Base-by-base conservation (phyloP, 2,113 vertebrate species). In the Todiramphus chloris region DNA sequence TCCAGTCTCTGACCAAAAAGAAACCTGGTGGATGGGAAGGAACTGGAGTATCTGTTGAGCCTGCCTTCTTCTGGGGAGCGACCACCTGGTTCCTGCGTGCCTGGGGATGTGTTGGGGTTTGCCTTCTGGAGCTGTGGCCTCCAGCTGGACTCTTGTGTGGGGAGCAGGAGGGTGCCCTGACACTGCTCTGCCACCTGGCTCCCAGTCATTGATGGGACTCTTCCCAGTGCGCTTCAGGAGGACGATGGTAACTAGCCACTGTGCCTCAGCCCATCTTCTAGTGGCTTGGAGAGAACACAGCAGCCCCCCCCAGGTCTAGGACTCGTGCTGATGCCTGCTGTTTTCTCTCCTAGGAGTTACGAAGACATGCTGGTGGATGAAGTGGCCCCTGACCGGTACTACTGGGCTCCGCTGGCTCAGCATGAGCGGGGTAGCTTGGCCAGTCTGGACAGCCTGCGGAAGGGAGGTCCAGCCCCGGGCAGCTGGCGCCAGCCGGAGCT, bases 401-500 rank as follows among this genome's bases (percentile, higher is more conserved):
- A 99, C 64, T 99, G 98, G 98, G 98, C 99, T 2, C 99, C 99
- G 0, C 91, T 99, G 96, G 99, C 99, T 48, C 98, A 99, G 94
- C 99, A 99, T 0, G 99, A 99, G 91, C 98, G 98, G 50, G 99
- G 99, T 20, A 99, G 99, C 97, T 98, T 99, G 98, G 99, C 99
- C 1, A 99, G 99, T 20, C 94, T 99, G 97, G 99, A 99, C 97
- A 99, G 99, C 97, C 98, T 99, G 91, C 98, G 99, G 31, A 98
- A 99, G 92, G 99, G 99, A 56, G 98, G 97, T 4, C 97, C 98
- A 0, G 97, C 96, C 0, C 98, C 99, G 0, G 94, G 98, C 1
- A 97, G 91, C 28, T 99, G 99, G 99, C 98, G 99, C 44, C 99
- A 99, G 85, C 99, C 99, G 0, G 99, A 99, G 95, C 98, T 99